Base-by-base conservation (phyloP, 2,797 vertebrate genomes). In the Muscicapa striata region DNA sequence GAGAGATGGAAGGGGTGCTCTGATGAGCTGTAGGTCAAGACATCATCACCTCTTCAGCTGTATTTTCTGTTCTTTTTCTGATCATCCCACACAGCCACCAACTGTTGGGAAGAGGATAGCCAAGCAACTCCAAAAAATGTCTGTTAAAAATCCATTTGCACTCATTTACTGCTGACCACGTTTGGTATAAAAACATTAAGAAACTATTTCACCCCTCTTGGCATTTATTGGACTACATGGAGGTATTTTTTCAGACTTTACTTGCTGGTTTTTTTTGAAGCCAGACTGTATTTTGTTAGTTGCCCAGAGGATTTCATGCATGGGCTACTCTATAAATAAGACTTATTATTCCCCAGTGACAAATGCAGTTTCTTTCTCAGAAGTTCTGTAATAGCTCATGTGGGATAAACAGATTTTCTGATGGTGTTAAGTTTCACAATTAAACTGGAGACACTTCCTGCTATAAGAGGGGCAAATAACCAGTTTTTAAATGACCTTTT, bases 311-410 rank as follows among this genome's bases (percentile, higher is more conserved):
- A 89, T 67, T 96, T 94, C 15, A 89, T 38, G 74, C 94, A 83
- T 93, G 87, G 88, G 40, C 24, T 93, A 89, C 85, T 87, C 87
- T 80, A 90, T 89, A 96, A 96, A 94, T 82, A 91, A 91, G 73
- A 90, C 24, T 91, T 94, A 94, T 87, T 94, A 91, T 89, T 51
- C 95, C 83, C 90, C 43, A n/a, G 63, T 41, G 94, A 43, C 15
- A 10, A 91, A 84, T 87, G 55, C 68, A 83, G 57, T 84, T 94
- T 87, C 70, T 93, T 88, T 96, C 61, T 80, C 80, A 95, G 84
- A 88, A 94, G 83, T 34, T 87, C 68, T 29, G 14, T 89, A 94
- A 95, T 38, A 84, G 87, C 46, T 77, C 80, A 74, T 82, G 74
- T 74, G 70, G 80, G 91, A 94, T 79, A 91, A 94, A 87, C 36